Conservation (phyloP, 2,888 invertebrate species). For the Glaucopsyche alexis region DNA sequence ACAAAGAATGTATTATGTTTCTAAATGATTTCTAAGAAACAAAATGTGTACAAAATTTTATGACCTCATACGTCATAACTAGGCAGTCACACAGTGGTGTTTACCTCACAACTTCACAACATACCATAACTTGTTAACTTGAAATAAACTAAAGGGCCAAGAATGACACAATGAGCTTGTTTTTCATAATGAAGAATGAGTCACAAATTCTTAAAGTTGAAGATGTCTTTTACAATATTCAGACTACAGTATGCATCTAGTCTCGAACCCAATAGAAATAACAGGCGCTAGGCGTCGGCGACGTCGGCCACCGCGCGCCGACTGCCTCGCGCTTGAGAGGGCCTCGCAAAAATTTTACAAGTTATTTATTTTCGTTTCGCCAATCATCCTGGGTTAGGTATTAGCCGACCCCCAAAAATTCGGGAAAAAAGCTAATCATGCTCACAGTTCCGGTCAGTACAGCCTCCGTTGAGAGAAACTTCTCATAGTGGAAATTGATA, state of each 20-base stretch:
- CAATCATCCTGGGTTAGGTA: too few relatives aligned
- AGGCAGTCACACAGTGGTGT: neutral
- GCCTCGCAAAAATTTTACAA: too few relatives aligned
- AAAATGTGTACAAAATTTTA: neutral
- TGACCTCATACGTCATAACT: neutral
- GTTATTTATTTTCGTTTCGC: too few relatives aligned
- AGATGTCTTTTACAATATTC: neutral
- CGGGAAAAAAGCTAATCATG: too few relatives aligned
- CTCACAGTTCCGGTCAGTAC: too few relatives aligned
- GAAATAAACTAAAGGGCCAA: neutral
- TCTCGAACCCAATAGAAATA: neutral
- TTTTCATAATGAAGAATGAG: neutral
- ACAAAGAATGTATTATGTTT: neutral
- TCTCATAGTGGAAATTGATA: too few relatives aligned
- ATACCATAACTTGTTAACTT: neutral
- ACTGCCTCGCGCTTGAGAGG: too few relatives aligned
- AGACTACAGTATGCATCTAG: neutral
- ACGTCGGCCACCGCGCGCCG: too few relatives aligned
- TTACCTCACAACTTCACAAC: conserved; percentile 16
- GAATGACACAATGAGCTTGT: neutral
- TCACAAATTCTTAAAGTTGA: neutral
- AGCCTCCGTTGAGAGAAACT: too few relatives aligned
- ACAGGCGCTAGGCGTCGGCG: too few relatives aligned
- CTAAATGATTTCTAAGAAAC: neutral
- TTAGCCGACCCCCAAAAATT: too few relatives aligned